Evolutionary conservation across 37 sponge, comb jelly and placozoan species (phyloP).

Genomic region (Beroe forskalii): DNA sequence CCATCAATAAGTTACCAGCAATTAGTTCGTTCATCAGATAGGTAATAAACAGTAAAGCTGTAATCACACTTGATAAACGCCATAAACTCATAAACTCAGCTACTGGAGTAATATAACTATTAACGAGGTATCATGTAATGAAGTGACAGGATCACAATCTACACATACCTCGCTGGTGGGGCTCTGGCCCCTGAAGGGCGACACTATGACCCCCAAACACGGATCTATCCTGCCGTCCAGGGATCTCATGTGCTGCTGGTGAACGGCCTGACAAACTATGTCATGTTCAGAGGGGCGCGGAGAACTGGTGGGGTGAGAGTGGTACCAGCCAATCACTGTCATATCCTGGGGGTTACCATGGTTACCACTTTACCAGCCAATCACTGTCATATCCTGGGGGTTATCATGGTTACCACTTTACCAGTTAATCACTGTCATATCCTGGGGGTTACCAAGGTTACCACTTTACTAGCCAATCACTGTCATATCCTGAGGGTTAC

Average conservation of each 20-base stretch:
- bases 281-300: slow-evolving; percentile 82
- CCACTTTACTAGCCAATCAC: background rate
- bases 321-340: slow-evolving; percentile 86
- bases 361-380: background rate
- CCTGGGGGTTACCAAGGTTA: background rate
- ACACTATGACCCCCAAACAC: slow-evolving; percentile 78
- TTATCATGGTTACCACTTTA: background rate
- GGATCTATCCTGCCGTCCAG: slow-evolving; percentile 70
- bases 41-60: too few species aligned
- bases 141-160: too few species aligned
- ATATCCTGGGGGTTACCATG: slow-evolving; percentile 68
- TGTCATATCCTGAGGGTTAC: background rate
- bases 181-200: slow-evolving; percentile 23
- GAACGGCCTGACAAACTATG: slow-evolving; percentile 74
- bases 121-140: too few species aligned
- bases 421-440: background rate
- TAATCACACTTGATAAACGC: too few species aligned
- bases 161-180: slow-evolving; percentile 41
- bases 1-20: too few species aligned
- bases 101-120: too few species aligned
- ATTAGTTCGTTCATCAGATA: too few species aligned
- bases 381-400: background rate
- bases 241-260: slow-evolving; percentile 71
- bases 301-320: slow-evolving; percentile 82
- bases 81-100: too few species aligned